A percentile compares a stretch with the other conserved stretches of the same genome.
phyloP scores from a whole-genome alignment of 2,113 vertebrate genomes.

The Myiozetetes cayanensis region DNA sequence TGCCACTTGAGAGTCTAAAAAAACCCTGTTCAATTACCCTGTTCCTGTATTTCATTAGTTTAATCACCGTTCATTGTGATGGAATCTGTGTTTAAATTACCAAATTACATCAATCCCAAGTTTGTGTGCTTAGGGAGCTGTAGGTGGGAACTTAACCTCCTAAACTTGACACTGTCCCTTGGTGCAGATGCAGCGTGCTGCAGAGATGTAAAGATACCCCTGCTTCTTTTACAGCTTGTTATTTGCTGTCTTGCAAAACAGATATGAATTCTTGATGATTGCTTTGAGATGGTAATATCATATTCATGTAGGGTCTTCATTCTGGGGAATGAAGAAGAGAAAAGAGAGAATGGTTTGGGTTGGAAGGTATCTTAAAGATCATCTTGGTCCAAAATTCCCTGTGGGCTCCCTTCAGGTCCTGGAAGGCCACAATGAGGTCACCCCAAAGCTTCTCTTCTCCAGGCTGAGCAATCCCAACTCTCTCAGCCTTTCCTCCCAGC shows the following conservation, averaged over 20 bases:
- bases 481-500: not conserved
- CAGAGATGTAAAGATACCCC: not conserved
- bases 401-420: not conserved
- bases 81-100: slow-evolving; percentile 1
- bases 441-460: not conserved
- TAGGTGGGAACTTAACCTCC: not conserved
- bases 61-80: not conserved
- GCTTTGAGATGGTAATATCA: not conserved
- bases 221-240: not conserved
- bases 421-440: not conserved
- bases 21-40: not conserved
- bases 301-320: not conserved
- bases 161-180: not conserved
- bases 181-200: not conserved
- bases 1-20: not conserved
- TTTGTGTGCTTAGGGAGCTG: not conserved
- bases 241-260: not conserved
- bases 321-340: not conserved
- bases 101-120: not conserved
- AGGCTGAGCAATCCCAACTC: not conserved
- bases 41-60: not conserved
- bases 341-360: not conserved
- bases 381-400: not conserved
- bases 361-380: not conserved
- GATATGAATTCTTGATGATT: not conserved